Conservation (phyloP, 2,888 invertebrate genomes). For the Prosopocoilus inquinatus region DNA sequence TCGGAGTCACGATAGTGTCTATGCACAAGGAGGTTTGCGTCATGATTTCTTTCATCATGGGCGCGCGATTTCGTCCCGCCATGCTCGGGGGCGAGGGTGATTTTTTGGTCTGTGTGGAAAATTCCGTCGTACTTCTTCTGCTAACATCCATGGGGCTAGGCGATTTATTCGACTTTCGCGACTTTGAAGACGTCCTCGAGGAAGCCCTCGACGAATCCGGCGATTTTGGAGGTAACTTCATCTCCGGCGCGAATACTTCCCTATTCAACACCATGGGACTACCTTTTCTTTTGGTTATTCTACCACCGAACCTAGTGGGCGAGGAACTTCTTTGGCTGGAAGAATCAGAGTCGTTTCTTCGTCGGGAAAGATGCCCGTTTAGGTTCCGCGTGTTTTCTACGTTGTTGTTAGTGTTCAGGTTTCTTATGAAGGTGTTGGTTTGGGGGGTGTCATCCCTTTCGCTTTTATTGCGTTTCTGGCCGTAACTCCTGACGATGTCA, state of each 20-base stretch:
- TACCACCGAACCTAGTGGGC: conserved; percentile 3
- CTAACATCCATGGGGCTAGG: background rate
- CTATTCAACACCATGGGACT: conserved; percentile 18
- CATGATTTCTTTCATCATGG: conserved; percentile 44
- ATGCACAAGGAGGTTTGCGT: conserved; percentile 47
- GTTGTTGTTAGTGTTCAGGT: background rate
- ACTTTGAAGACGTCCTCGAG: conserved; percentile 25
- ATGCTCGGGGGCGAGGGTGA: conserved; percentile 1
- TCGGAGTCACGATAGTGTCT: conserved; percentile 30
- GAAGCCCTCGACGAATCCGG: conserved; percentile 7
- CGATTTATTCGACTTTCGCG: conserved; percentile 17
- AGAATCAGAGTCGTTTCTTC: conserved; percentile 16
- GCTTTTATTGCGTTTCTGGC: conserved; percentile 37
- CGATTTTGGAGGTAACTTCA: background rate
- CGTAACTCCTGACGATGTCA: conserved; percentile 72
- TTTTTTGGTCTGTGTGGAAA: conserved; percentile 21
- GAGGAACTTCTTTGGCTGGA: conserved; percentile 15
- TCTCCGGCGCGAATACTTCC: conserved; percentile 3
- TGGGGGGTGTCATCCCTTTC: background rate
- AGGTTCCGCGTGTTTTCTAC: background rate
- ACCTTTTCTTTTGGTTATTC: conserved; percentile 6
- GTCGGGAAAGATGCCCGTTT: conserved; percentile 3
- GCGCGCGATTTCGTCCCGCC: conserved; percentile 35
- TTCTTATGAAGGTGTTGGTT: background rate
- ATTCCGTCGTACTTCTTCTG: conserved; percentile 4